Percentiles rank a stretch among this genome's conserved stretches.
These are phyloP conservation scores for Agrochola lota DNA, from an alignment of 2,888 invertebrate genomes.

Conservation along the genomic window DNA sequence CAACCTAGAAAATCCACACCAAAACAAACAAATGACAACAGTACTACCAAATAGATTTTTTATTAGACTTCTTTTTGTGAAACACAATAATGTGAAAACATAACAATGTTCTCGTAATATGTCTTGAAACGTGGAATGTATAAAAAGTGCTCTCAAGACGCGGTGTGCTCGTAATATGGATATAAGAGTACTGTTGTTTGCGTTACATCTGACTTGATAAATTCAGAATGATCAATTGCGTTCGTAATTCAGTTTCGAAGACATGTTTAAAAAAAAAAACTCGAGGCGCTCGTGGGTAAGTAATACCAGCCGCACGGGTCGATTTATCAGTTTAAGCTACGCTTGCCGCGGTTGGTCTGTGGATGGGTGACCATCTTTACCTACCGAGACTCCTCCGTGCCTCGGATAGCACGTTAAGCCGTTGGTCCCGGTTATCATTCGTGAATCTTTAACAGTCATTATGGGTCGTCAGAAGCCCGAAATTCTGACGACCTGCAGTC, in stretches of 20 bases:
- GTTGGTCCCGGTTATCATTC: too few species aligned
- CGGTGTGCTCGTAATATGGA: conserved; percentile 32
- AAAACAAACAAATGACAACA: conserved; percentile 25
- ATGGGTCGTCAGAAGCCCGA: too few species aligned
- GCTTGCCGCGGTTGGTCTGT: too few species aligned
- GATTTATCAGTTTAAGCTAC: too few species aligned
- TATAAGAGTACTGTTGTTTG: conserved; percentile 22
- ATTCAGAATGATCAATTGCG: conserved; percentile 38
- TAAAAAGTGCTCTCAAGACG: conserved; percentile 49
- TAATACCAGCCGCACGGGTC: too few species aligned
- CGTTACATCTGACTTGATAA: conserved; percentile 37
- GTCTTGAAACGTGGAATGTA: conserved; percentile 54
- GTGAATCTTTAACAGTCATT: too few species aligned
- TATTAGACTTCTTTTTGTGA: conserved; percentile 30
- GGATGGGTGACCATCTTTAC: too few species aligned
- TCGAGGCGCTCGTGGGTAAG: too few species aligned
- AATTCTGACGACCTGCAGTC: too few species aligned
- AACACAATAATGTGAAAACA: conserved; percentile 58
- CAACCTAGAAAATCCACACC: too few species aligned
- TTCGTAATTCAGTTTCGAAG: not conserved
- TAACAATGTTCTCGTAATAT: conserved; percentile 59
- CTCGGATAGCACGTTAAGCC: too few species aligned
- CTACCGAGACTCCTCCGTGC: too few species aligned
- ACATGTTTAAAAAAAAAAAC: not conserved
- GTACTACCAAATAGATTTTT: conserved; percentile 29